Evolutionary conservation across 2,888 invertebrate species (phyloP).

Genomic region (Cheilosia grossa): DNA sequence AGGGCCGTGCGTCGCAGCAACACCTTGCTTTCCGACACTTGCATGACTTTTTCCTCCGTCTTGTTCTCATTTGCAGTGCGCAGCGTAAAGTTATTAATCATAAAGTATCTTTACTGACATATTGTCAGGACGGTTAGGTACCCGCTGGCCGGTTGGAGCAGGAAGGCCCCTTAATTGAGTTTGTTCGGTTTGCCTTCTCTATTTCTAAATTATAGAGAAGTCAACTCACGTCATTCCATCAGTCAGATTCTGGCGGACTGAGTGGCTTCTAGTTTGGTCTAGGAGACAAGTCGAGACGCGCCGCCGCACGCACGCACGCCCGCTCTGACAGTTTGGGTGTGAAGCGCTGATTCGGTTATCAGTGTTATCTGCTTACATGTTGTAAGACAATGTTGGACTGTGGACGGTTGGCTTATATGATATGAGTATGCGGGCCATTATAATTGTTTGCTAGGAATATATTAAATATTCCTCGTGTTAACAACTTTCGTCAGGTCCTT

Average conservation of each 20-base stretch:
- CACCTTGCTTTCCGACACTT: constrained; percentile 50
- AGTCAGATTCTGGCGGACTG: constrained; percentile 36
- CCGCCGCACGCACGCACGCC: constrained; percentile 14
- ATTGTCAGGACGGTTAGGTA: constrained; percentile 62
- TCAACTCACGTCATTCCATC: constrained; percentile 72
- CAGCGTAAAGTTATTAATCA: constrained; percentile 68
- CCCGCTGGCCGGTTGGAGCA: constrained; percentile 42
- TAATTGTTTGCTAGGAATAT: constrained; percentile 52
- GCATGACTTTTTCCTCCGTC: constrained; percentile 5
- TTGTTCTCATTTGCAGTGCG: background rate
- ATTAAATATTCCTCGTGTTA: constrained; percentile 38
- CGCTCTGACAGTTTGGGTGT: constrained; percentile 67
- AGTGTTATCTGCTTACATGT: constrained; percentile 61
- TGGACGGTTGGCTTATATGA: constrained; percentile 12
- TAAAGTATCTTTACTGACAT: constrained; percentile 70
- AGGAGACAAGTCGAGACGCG: too few relatives aligned
- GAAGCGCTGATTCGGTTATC: constrained; percentile 67
- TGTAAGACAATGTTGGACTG: constrained; percentile 58
- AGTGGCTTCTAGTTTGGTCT: background rate
- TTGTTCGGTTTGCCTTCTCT: constrained; percentile 39
- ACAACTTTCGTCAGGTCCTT: constrained; percentile 57
- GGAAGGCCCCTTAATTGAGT: constrained; percentile 61
- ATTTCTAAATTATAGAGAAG: constrained; percentile 71
- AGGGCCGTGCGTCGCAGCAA: constrained; percentile 34
- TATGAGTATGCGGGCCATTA: constrained; percentile 31